Base-by-base conservation (phyloP, 1,140 invertebrate species). In the Conopomorpha cramerella region DNA sequence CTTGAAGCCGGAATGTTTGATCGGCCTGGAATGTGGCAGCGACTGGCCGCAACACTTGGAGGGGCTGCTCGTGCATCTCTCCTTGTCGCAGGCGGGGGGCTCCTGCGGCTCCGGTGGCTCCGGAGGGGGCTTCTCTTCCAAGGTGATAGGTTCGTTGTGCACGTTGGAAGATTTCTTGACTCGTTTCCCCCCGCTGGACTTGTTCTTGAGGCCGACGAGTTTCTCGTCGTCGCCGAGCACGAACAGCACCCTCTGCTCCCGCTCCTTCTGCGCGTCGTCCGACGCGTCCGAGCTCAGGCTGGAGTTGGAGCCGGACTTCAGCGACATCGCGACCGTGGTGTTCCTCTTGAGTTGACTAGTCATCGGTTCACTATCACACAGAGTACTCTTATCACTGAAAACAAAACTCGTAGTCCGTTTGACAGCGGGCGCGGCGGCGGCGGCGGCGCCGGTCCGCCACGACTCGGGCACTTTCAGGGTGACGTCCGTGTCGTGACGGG, bases 201-300 rank as follows among this genome's bases (percentile, higher is more conserved):
- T 76, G 37, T 79, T 81, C 47, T 83, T 84, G 29, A 81, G 46
- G 8, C 79, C 72, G 8, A 85, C 76, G 34, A 86, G 51, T 46
- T 83, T 82, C 30, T 90, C 87, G 55, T 90, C 83, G 32, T 87
- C 87, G n/a, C 89, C 89, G 8, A 91, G 68, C 7, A 87, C 87
- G 54, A 91, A 91, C n/a, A 88, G 73, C 1, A 90, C 88, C 40
- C 82, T 77, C 30, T 67, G 53, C 10, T 65, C 62, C 8, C 38
- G 12, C 13, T 61, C 66, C n/a, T n/a, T n/a, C n/a, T n/a, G n/a
- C 4, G 19, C 28, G 16, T 66, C 61, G n/a, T 67, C 65, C 4
- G 62, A 55, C 10, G 48, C 38, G 8, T 55, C 62, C 2, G 57
- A 58, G 30, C 54, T 56, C 23, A 56, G 49, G 45, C 61, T 66